phyloP scores from a whole-genome alignment of 2,113 vertebrate genomes.

The Platichthys flesus region DNA sequence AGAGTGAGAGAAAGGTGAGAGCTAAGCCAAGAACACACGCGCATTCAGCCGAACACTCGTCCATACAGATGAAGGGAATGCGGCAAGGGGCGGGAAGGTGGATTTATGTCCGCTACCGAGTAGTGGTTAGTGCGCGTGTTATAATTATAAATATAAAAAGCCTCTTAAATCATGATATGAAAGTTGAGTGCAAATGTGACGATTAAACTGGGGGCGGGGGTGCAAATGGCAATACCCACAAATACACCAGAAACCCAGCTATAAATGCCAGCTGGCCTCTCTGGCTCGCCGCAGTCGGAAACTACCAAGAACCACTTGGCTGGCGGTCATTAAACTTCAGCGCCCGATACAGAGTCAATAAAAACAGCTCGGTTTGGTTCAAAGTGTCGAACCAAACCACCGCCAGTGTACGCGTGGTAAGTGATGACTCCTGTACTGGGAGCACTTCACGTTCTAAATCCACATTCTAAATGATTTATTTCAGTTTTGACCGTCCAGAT shows the following conservation, averaged over 20 bases:
- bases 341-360: constrained; percentile 26
- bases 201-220: constrained; percentile 69
- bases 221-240: constrained; percentile 63
- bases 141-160: constrained; percentile 79
- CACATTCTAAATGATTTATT: not conserved
- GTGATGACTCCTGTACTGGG: not conserved
- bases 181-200: constrained; percentile 76
- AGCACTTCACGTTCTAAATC: not conserved
- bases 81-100: constrained; percentile 11
- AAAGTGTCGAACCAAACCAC: not conserved
- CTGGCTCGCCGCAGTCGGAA: constrained; percentile 63
- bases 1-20: constrained; percentile 77
- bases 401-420: not conserved
- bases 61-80: constrained; percentile 44
- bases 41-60: constrained; percentile 45
- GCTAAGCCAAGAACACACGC: constrained; percentile 62
- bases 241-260: constrained; percentile 71
- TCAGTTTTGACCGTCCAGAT: not conserved
- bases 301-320: constrained; percentile 70
- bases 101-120: constrained; percentile 61
- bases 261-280: constrained; percentile 72
- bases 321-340: constrained; percentile 36
- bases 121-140: constrained; percentile 53
- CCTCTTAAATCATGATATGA: constrained; percentile 79
- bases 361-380: not conserved